These are phyloP conservation scores for Atrichornis clamosus DNA, from an alignment of 2,113 vertebrate species.

Conservation along the genomic window DNA sequence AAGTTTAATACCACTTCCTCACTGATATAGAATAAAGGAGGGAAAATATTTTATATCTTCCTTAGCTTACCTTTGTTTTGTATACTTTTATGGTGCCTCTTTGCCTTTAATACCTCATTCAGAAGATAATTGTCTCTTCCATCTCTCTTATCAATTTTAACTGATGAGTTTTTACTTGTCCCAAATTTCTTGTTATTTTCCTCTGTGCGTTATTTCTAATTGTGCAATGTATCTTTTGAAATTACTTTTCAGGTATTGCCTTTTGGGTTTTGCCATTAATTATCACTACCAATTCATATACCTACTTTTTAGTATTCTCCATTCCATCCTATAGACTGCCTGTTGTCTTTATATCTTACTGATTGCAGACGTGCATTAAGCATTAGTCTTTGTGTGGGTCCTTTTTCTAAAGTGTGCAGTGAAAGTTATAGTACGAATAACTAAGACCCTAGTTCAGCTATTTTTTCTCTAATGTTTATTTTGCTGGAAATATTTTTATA, in stretches of 20 bases:
- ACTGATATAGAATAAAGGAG: background rate
- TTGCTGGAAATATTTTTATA: background rate
- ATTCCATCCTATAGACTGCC: background rate
- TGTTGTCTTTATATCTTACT: background rate
- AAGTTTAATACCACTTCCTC: background rate
- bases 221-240: background rate
- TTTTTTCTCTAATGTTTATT: background rate
- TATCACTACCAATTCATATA: background rate
- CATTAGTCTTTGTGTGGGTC: background rate
- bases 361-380: background rate
- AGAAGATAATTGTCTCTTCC: background rate
- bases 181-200: background rate
- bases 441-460: background rate
- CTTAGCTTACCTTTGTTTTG: background rate
- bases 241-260: background rate
- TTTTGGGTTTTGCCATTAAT: background rate
- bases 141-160: background rate
- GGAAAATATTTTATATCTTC: background rate
- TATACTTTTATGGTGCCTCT: background rate
- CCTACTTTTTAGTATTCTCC: background rate
- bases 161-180: background rate
- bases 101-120: background rate
- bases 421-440: background rate
- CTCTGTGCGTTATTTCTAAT: background rate
- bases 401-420: background rate